Percentiles rank a stretch among this genome's conserved stretches.
These are phyloP conservation scores for Schizothorax lantsangensis DNA, from an alignment of 2,797 vertebrate species.

Conservation along the genomic window DNA sequence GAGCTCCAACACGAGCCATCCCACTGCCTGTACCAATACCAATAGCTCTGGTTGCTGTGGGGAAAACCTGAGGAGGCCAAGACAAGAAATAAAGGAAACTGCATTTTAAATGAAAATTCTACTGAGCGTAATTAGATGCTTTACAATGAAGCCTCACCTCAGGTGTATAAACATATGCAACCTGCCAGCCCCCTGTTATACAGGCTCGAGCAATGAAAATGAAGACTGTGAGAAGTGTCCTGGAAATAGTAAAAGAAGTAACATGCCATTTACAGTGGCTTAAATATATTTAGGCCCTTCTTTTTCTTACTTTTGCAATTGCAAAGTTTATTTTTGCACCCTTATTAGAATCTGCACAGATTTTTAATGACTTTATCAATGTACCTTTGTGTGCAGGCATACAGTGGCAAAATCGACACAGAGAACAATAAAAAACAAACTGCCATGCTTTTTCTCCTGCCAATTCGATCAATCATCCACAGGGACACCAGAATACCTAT, in stretches of 20 bases:
- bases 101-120: not conserved
- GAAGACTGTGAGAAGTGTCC: conserved; percentile 81
- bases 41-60: conserved; percentile 87
- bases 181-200: conserved; percentile 89
- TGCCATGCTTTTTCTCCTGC: conserved; percentile 91
- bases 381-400: conserved; percentile 87
- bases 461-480: conserved; percentile 85
- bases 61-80: conserved; percentile 82
- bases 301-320: not conserved
- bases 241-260: conserved; percentile 46
- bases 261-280: not conserved
- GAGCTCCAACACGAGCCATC: conserved; percentile 84
- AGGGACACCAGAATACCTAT: conserved; percentile 85
- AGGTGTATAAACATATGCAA: conserved; percentile 91
- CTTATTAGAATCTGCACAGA: not conserved
- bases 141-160: conserved; percentile 74
- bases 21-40: conserved; percentile 87
- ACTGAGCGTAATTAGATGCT: conserved; percentile 1
- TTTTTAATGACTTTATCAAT: conserved; percentile 24
- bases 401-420: conserved; percentile 84
- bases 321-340: not conserved
- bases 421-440: conserved; percentile 86
- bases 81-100: not conserved
- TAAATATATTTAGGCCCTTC: not conserved
- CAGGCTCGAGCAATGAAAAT: conserved; percentile 92